These are phyloP conservation scores for Dendrolimus pini DNA, from an alignment of 2,888 invertebrate species.

Conservation along the genomic window DNA sequence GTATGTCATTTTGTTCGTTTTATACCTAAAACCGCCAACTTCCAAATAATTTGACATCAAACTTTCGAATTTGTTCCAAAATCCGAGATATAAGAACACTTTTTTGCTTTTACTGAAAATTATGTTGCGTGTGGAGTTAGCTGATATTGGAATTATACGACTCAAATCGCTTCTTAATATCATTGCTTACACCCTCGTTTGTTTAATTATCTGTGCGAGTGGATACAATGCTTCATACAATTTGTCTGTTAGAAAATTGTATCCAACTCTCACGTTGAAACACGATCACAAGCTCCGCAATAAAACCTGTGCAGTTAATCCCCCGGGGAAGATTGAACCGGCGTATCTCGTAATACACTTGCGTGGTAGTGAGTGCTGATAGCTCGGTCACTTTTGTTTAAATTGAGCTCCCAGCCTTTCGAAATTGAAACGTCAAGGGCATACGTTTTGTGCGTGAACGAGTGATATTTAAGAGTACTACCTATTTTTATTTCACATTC, in stretches of 20 bases:
- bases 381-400: conserved; percentile 3
- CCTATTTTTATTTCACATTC: no score
- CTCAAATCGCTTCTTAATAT: no score
- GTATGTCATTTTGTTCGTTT: no score
- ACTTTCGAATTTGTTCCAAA: no score
- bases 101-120: no score
- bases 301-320: conserved; percentile 13
- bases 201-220: no score
- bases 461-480: background rate
- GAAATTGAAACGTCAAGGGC: background rate
- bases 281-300: conserved; percentile 1
- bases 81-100: no score
- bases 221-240: background rate
- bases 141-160: no score
- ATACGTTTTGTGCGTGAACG: background rate
- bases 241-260: background rate
- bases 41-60: no score
- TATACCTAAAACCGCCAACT: no score
- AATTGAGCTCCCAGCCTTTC: background rate
- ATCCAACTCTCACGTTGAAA: background rate
- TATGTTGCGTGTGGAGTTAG: no score
- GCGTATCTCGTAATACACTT: conserved; percentile 5
- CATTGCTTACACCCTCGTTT: no score
- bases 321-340: conserved; percentile 12
- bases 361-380: conserved; percentile 1